Percentiles rank a stretch among this genome's conserved stretches.
Evolutionary conservation across 2,888 invertebrate species (phyloP).

Genomic region (Polyploca ridens): DNA sequence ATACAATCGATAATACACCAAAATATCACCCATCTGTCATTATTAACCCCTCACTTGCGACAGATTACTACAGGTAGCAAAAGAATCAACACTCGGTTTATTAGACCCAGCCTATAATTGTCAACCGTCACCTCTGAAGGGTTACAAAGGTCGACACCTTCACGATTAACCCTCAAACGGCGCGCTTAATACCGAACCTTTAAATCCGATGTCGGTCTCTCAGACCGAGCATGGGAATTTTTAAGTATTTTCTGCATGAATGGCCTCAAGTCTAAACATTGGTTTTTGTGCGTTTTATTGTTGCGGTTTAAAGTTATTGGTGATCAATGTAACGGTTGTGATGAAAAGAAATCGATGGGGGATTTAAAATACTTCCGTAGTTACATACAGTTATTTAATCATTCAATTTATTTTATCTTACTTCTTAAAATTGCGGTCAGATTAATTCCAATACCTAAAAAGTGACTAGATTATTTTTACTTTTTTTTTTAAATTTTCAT

Average conservation of each 20-base stretch:
- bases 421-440: constrained; percentile 13
- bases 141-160: constrained; percentile 63
- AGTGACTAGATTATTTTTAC: too few species aligned
- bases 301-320: constrained; percentile 60
- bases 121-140: constrained; percentile 57
- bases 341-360: constrained; percentile 30
- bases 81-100: constrained; percentile 43
- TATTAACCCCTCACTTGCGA: constrained; percentile 23
- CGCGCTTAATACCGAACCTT: constrained; percentile 48
- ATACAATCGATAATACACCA: constrained; percentile 9
- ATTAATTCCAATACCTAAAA: background rate
- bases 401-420: background rate
- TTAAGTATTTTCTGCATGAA: constrained; percentile 70
- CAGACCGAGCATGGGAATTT: constrained; percentile 68
- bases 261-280: constrained; percentile 68
- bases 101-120: constrained; percentile 53
- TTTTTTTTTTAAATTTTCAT: too few species aligned
- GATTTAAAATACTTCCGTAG: constrained; percentile 18
- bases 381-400: background rate
- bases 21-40: constrained; percentile 11
- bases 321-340: constrained; percentile 44
- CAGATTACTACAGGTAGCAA: constrained; percentile 46
- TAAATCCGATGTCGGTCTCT: constrained; percentile 37
- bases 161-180: constrained; percentile 60
- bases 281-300: constrained; percentile 41